Evolutionary conservation across 1,140 invertebrate species (phyloP), one percentile per base, ranked within the genome.

Genomic region (Diplogasteroides magnus): DNA sequence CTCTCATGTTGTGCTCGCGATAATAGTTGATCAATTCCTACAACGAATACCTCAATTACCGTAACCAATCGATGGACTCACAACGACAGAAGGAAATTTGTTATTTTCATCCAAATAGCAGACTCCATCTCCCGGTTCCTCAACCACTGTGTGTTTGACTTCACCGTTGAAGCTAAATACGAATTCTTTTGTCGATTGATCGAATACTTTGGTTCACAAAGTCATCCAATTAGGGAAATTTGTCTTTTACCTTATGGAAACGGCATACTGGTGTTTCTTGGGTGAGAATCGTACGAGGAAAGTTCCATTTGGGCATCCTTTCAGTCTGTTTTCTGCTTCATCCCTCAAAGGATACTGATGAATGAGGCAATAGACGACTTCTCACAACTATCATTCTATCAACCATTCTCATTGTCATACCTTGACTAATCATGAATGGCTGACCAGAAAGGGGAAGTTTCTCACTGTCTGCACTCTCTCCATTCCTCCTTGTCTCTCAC

Each of bases 21-120:
- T 75, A 75, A 48, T 75, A 75, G 31, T 75, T 76, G 19, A 75
- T 65, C 3, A 75, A 60, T 26, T 75, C 74, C 73, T 74, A 31
- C 23, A 73, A 73, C 48, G 1, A 37, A 25, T 31, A 68, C 26
- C 27, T n/a, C 67, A 61, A 14, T n/a, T n/a, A n/a, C n/a, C n/a
- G n/a, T n/a, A n/a, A n/a, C n/a, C n/a, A n/a, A n/a, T n/a, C n/a
- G n/a, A 28, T 31, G 2, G 29, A 65, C 72, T 64, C 25, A 73
- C 72, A 57, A 74, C 73, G 31, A 69, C 59, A 3, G 61, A 66
- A 64, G 66, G 57, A 58, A 74, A 74, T 48, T 61, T 61, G 31
- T 60, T 68, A 11, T 57, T 65, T 31, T 74, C 73, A 31, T 74
- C 73, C 28, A 74, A 28, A 48, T 72, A 74, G 65, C 57, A 71